Conservation (phyloP, 2,797 vertebrate genomes). For the Fistularia tabacaria region DNA sequence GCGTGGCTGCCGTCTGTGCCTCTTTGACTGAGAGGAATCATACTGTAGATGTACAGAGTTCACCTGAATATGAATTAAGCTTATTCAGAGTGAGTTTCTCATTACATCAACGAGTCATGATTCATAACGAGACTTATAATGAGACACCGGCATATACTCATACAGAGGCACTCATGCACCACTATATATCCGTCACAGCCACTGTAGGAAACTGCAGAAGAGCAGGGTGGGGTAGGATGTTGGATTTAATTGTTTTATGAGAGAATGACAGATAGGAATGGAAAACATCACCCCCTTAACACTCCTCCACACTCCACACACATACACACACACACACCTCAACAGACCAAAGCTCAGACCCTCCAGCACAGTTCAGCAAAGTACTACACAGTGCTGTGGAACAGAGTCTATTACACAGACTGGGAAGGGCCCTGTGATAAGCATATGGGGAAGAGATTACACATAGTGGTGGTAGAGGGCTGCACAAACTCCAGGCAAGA, state of each 20-base stretch:
- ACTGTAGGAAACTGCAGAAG: slow-evolving; percentile 40
- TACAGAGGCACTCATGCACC: neutral
- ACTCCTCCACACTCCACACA: slow-evolving; percentile 7
- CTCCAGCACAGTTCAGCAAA: slow-evolving; percentile 74
- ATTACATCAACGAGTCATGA: slow-evolving; percentile 49
- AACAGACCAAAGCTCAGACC: slow-evolving; percentile 35
- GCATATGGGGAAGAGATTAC: slow-evolving; percentile 65
- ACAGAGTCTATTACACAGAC: slow-evolving; percentile 81
- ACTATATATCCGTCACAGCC: slow-evolving; percentile 36
- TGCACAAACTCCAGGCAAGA: slow-evolving; percentile 48
- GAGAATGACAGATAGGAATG: slow-evolving; percentile 43
- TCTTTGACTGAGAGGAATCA: slow-evolving; percentile 26
- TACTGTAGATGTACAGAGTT: slow-evolving; percentile 12
- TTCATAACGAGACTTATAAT: slow-evolving; percentile 53
- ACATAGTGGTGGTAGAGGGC: slow-evolving; percentile 44
- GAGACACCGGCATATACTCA: slow-evolving; percentile 14
- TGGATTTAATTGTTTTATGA: slow-evolving; percentile 75
- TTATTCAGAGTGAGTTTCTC: slow-evolving; percentile 34
- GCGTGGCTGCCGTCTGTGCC: slow-evolving; percentile 27
- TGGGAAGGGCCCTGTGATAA: slow-evolving; percentile 55
- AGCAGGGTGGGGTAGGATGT: slow-evolving; percentile 44
- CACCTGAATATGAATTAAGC: slow-evolving; percentile 53
- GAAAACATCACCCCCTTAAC: slow-evolving; percentile 12
- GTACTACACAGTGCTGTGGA: slow-evolving; percentile 54
- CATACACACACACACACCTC: slow-evolving; percentile 5